Evolutionary conservation across 2,113 vertebrate genomes (phyloP).

Genomic region (Gavia stellata): DNA sequence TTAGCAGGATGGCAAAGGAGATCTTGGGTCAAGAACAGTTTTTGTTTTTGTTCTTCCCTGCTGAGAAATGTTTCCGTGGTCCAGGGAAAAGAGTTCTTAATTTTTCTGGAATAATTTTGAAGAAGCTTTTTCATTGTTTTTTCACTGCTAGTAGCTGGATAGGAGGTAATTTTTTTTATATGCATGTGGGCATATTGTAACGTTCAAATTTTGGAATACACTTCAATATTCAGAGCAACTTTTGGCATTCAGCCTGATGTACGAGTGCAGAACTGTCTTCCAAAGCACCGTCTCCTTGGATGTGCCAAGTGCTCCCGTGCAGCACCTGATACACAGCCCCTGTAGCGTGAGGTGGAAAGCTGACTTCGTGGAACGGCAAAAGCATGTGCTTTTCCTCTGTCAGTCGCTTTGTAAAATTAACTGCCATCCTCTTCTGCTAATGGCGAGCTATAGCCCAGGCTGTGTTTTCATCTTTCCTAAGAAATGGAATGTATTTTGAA

Average conservation of each 20-base stretch:
- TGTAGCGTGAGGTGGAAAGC: background rate
- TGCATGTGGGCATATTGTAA: background rate
- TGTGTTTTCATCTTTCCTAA: background rate
- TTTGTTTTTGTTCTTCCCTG: no score
- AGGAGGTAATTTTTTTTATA: background rate
- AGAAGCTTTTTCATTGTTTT: background rate
- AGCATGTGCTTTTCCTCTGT: background rate
- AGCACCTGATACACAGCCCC: background rate
- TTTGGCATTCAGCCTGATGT: background rate
- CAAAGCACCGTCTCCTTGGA: background rate
- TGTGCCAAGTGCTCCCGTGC: accelerated
- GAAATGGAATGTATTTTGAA: background rate
- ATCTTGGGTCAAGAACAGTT: background rate
- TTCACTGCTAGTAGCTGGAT: background rate
- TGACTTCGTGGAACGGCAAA: background rate
- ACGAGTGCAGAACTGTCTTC: background rate
- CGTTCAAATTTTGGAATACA: background rate
- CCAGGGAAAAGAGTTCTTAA: background rate
- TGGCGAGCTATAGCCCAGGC: background rate
- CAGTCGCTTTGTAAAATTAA: background rate
- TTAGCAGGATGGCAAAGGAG: background rate
- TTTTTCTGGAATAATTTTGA: background rate
- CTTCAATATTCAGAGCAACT: background rate
- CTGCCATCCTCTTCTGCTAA: background rate
- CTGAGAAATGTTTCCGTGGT: background rate